Base-by-base conservation (phyloP, 2,113 vertebrate species). In the Empidonax traillii region DNA sequence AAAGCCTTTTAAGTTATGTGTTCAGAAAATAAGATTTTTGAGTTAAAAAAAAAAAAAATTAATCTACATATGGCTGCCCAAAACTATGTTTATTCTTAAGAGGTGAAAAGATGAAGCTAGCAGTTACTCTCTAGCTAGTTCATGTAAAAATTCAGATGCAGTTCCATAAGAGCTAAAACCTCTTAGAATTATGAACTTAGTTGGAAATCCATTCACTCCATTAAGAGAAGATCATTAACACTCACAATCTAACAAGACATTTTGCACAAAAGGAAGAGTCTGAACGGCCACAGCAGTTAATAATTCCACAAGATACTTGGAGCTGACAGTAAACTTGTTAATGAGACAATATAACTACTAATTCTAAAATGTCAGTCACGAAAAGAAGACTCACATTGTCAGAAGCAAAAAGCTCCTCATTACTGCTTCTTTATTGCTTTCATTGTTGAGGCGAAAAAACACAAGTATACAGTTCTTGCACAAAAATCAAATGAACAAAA, bases 281-380 rank as follows among this genome's bases (percentile, higher is more conserved):
- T 83, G 37, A 76, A 93, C 1, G 4, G 90, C 74, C 67, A 91
- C 51, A 77, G 86, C 90, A 97, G 93, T 88, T 89, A 91, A 76
- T 89, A 96, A 95, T 86, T 80, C 83, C 85, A 46, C 67, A 24
- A 90, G 79, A 83, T 84, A 96, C 81, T 96, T 90, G 93, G 15
- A 83, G 75, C 58, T 97, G 96, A 97, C 97, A 95, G 95, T 94
- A 97, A 97, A 95, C 72, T 96, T 74, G 25, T 84, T 98, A 98
- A 97, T 95, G 96, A 97, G 94, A 97, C 83, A 96, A 86, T 88
- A 93, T 46, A 96, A 94, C 82, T 92, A 77, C 61, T 89, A 96
- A 94, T 92, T 96, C 89, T 66, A 94, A 95, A 97, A 94, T 94
- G 81, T 90, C 85, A 96, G 77, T 96, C 85, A 89, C 18, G 66